phyloP scores from a whole-genome alignment of 2,888 invertebrate genomes.

The Pimpla rufipes region DNA sequence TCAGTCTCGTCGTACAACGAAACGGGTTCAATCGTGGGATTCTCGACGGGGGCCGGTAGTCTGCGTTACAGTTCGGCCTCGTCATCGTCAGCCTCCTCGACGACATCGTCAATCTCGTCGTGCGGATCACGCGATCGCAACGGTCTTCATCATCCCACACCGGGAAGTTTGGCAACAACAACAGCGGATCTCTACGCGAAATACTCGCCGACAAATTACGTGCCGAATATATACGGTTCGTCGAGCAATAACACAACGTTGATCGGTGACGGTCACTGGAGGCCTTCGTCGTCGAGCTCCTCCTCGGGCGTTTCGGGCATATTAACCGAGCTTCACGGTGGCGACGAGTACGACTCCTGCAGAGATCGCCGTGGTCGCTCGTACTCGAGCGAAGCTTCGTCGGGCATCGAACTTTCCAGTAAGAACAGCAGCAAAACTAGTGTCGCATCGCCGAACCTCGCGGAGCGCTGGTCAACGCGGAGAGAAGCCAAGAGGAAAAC shows the following conservation, averaged over 20 bases:
- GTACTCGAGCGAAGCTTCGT: conserved; percentile 63
- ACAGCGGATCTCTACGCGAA: conserved; percentile 90
- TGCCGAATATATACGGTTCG: conserved; percentile 86
- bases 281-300: conserved; percentile 69
- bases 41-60: conserved; percentile 48
- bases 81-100: conserved; percentile 71
- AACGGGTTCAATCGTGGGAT: conserved; percentile 71
- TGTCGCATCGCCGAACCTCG: background rate
- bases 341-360: conserved; percentile 73
- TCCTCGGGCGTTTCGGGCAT: conserved; percentile 55
- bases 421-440: conserved; percentile 29
- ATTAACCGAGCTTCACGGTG: conserved; percentile 75
- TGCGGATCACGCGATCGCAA: conserved; percentile 73
- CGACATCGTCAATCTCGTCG: conserved; percentile 71
- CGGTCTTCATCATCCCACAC: conserved; percentile 48
- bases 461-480: conserved; percentile 60
- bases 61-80: conserved; percentile 70
- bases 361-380: conserved; percentile 66
- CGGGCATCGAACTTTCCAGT: conserved; percentile 34
- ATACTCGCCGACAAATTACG: conserved; percentile 92
- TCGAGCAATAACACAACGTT: conserved; percentile 51
- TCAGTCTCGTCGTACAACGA: conserved; percentile 82
- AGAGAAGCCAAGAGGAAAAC: conserved; percentile 71
- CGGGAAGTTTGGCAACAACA: conserved; percentile 80
- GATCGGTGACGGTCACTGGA: conserved; percentile 69